Evolutionary conservation across 2,113 vertebrate species (phyloP).

Genomic region (Speoplatyrhinus poulsoni): DNA sequence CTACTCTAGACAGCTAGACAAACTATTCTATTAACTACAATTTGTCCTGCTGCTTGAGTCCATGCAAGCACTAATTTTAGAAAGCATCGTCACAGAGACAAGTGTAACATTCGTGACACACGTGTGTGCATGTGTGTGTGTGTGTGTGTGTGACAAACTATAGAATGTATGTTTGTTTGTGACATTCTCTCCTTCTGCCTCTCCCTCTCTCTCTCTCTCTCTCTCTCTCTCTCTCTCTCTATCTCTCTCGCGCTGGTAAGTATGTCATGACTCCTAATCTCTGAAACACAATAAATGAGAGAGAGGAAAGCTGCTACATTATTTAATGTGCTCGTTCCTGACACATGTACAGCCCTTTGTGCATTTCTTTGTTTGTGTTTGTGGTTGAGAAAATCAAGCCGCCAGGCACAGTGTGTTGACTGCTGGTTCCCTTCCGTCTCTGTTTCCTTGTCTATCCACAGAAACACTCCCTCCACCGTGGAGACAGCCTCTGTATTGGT

Average conservation of each 20-base stretch:
- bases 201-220: background rate
- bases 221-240: background rate
- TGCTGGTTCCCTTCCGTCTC: background rate
- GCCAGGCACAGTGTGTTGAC: background rate
- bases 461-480: slow-evolving; percentile 3
- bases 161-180: slow-evolving; percentile 14
- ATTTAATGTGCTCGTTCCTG: slow-evolving; percentile 50
- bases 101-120: too few relatives aligned
- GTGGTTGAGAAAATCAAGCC: slow-evolving; percentile 16
- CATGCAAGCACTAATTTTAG: too few relatives aligned
- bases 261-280: slow-evolving; percentile 49
- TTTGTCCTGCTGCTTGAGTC: too few relatives aligned
- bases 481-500: slow-evolving; percentile 1
- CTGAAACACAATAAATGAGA: slow-evolving; percentile 56
- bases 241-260: slow-evolving; percentile 3
- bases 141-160: background rate
- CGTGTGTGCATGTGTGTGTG: background rate
- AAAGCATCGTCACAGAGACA: too few relatives aligned
- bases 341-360: slow-evolving; percentile 45
- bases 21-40: too few relatives aligned
- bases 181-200: slow-evolving; percentile 16
- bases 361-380: slow-evolving; percentile 46
- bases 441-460: slow-evolving; percentile 5
- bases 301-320: slow-evolving; percentile 48
- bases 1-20: too few relatives aligned